These are phyloP conservation scores for Gisinianus flammeolus DNA, from an alignment of 2,888 invertebrate species.

Conservation along the genomic window DNA sequence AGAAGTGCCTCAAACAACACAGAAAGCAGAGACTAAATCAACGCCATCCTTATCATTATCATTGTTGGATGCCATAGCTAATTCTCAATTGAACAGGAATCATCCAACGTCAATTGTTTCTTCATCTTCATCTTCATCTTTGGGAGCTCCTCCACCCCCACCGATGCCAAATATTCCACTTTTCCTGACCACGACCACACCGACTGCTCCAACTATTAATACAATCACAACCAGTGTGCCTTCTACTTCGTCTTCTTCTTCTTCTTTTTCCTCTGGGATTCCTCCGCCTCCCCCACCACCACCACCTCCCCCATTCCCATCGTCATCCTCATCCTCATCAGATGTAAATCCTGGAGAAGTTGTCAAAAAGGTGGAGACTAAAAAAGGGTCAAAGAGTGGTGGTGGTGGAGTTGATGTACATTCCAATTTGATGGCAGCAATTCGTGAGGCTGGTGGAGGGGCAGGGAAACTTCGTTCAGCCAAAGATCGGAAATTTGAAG, in stretches of 20 bases:
- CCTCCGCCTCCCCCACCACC: slow-evolving; percentile 33
- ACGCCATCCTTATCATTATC: not conserved
- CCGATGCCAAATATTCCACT: too few species aligned
- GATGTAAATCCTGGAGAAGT: not conserved
- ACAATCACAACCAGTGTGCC: slow-evolving; percentile 17
- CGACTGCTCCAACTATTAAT: not conserved
- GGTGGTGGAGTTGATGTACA: slow-evolving; percentile 45
- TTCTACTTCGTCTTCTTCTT: slow-evolving; percentile 53
- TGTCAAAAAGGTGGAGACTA: not conserved
- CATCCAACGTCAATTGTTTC: too few species aligned
- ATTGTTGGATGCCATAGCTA: not conserved
- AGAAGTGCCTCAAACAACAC: too few species aligned
- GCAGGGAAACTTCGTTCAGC: slow-evolving; percentile 51
- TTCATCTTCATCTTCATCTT: too few species aligned
- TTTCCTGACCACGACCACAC: not conserved
- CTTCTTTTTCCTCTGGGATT: slow-evolving; percentile 45
- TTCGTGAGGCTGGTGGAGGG: slow-evolving; percentile 59
- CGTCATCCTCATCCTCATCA: not conserved
- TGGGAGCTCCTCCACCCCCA: too few species aligned
- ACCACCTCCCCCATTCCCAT: not conserved
- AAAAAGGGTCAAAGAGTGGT: not conserved
- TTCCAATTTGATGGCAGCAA: slow-evolving; percentile 58
- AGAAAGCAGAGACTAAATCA: too few species aligned
- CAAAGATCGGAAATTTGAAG: slow-evolving; percentile 54
- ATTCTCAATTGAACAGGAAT: not conserved